Evolutionary conservation across 2,797 vertebrate genomes (phyloP).

Genomic region (Cetoscarus ocellatus): DNA sequence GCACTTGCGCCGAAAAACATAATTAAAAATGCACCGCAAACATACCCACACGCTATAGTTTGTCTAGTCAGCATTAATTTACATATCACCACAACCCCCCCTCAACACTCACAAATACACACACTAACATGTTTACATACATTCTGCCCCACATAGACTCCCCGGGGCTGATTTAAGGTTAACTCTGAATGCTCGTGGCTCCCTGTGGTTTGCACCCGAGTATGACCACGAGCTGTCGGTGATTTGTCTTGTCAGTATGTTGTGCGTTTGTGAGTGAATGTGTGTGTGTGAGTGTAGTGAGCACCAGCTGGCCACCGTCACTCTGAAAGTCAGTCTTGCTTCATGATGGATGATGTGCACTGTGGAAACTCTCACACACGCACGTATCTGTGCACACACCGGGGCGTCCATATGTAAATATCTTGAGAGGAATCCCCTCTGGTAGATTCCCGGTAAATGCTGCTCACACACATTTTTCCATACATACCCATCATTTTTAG

Average conservation of each 20-base stretch:
- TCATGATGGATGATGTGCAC: slow-evolving; percentile 78
- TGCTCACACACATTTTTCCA: slow-evolving; percentile 18
- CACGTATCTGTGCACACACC: slow-evolving; percentile 22
- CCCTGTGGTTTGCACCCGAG: slow-evolving; percentile 49
- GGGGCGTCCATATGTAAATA: slow-evolving; percentile 60
- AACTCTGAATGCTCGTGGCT: slow-evolving; percentile 64
- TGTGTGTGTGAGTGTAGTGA: slow-evolving; percentile 37
- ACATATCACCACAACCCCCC: slow-evolving; percentile 36
- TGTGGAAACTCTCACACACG: slow-evolving; percentile 50
- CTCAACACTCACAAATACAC: slow-evolving; percentile 20
- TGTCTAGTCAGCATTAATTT: slow-evolving; percentile 66
- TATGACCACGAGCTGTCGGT: slow-evolving; percentile 60
- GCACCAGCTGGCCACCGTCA: slow-evolving; percentile 78
- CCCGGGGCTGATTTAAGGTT: slow-evolving; percentile 75
- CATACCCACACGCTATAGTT: slow-evolving; percentile 8
- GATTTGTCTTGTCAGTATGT: slow-evolving; percentile 76
- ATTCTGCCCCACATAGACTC: slow-evolving; percentile 49
- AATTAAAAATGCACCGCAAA: slow-evolving; percentile 14
- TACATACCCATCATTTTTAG: slow-evolving; percentile 1
- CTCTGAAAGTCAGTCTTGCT: slow-evolving; percentile 74
- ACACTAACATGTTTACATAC: slow-evolving; percentile 52
- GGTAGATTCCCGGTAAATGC: slow-evolving; percentile 42
- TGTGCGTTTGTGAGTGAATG: slow-evolving; percentile 22
- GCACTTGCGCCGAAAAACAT: slow-evolving; percentile 19
- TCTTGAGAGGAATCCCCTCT: slow-evolving; percentile 45